These are phyloP conservation scores for Graptemys geographica DNA, from an alignment of 2,797 vertebrate species.

Conservation along the genomic window DNA sequence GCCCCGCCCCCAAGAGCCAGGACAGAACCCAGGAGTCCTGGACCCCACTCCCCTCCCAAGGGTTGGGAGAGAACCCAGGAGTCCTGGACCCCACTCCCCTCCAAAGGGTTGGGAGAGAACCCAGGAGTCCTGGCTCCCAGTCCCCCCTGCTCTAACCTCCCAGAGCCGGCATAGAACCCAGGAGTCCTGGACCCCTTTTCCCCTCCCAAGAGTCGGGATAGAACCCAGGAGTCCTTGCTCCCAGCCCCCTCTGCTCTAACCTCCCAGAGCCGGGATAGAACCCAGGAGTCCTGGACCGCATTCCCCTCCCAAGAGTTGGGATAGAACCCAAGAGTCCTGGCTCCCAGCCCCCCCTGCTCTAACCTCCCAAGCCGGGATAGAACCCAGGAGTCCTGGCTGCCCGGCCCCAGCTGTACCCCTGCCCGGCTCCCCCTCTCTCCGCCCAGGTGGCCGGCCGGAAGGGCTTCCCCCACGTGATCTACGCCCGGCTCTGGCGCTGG, in stretches of 20 bases:
- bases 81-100: neutral
- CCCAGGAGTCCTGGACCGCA: neutral
- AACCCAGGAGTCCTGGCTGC: neutral
- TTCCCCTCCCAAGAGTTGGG: neutral
- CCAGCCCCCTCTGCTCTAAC: no score
- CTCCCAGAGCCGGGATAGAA: no score
- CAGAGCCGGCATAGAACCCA: no score
- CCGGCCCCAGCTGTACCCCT: no score
- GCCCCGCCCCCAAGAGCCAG: neutral
- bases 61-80: no score
- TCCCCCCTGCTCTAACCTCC: no score
- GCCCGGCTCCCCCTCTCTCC: neutral
- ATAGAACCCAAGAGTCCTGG: neutral
- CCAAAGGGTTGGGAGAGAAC: no score
- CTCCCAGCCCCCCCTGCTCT: neutral
- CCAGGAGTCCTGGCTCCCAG: no score
- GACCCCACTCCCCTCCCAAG: no score
- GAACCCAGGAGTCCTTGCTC: neutral
- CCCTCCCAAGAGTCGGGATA: neutral
- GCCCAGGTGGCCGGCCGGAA: constrained; percentile 85
- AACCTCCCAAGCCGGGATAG: neutral
- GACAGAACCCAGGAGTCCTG: no score
- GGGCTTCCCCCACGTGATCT: constrained; percentile 87
- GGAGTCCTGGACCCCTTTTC: neutral
- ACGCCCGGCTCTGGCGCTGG: constrained; percentile 87